A percentile compares a stretch with the other conserved stretches of the same genome.
phyloP scores from a whole-genome alignment of 2,888 invertebrate species.

The Argyresthia goedartella region DNA sequence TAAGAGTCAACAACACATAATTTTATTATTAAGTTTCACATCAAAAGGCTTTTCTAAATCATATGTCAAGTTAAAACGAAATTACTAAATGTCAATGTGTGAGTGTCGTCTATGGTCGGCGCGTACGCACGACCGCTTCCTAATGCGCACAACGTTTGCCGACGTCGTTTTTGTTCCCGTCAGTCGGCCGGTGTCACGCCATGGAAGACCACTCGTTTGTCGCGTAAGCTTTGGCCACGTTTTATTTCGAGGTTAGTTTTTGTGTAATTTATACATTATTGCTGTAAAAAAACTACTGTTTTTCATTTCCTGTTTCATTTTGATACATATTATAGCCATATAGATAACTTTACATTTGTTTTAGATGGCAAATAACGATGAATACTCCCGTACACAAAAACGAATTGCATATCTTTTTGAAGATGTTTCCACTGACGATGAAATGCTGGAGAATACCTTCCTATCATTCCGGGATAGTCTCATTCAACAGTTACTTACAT shows the following conservation, averaged over 20 bases:
- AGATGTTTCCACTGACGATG: neutral
- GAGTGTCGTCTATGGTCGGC: neutral
- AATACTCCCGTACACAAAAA: neutral
- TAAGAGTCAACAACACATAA: neutral
- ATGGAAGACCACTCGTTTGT: too few relatives aligned
- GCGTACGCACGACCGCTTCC: neutral
- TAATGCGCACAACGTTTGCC: neutral
- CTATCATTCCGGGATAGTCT: too few relatives aligned
- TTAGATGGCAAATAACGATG: neutral
- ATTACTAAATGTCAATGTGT: neutral
- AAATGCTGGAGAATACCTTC: neutral
- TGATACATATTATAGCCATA: too few relatives aligned
- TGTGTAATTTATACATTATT: too few relatives aligned
- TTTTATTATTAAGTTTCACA: neutral
- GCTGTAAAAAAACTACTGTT: too few relatives aligned
- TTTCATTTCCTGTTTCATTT: too few relatives aligned
- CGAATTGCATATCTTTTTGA: neutral
- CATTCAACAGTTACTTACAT: neutral
- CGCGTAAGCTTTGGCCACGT: too few relatives aligned
- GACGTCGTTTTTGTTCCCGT: slow-evolving; percentile 1
- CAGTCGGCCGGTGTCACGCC: neutral
- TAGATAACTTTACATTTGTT: neutral
- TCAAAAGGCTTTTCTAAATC: neutral
- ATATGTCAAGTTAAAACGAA: neutral
- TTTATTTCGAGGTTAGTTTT: too few relatives aligned